Base-by-base conservation (phyloP, 2,888 invertebrate species). In the Matsumyia berberina region DNA sequence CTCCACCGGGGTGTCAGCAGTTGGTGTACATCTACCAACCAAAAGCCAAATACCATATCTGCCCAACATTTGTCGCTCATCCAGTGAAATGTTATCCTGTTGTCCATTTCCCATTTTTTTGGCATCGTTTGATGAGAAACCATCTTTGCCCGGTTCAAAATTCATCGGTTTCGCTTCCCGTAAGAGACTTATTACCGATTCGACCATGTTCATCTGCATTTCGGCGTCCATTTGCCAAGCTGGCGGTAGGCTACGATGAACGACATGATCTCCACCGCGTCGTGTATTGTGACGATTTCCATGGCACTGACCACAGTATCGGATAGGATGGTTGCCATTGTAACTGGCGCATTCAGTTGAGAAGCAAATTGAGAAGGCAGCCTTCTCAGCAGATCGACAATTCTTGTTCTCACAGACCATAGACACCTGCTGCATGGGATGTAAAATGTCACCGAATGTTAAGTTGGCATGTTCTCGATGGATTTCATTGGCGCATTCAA, bases 401-500 rank as follows among this genome's bases (percentile, higher is more conserved):
- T 98, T 99, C 96, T 98, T 98, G 91, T 98, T 98, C 92, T 99
- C 98, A 91, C 99, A 99, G 69, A 97, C 95, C 94, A 97, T 96
- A 0, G 98, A 97, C 7, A 98, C 97, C 92, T 97, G 97, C 89
- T 97, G 97, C 94, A 98, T 97, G 0, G 98, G 98, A 90, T 98
- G 96, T 46, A 97, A 92, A 85, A 97, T 96, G 89, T 97, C 97
- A 89, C 96, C 95, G 91, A 97, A 97, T 87, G 95, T 94, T 89
- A 96, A 95, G 89, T 96, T 95, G 0, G 96, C 96, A 90, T 97
- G 96, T 89, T 97, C 96, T 31, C 97, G 94, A 90, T 97, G 97
- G 86, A 97, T 96, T 91, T 97, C 96, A 91, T 97, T 97, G 49
- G 97, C 97, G 92, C 99, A 99, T 92, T 98, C 98, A 87, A 98